A percentile compares a stretch with the other conserved stretches of the same genome.
Evolutionary conservation across 2,113 vertebrate genomes (phyloP).

Genomic region (Herpetotheres cachinnans): DNA sequence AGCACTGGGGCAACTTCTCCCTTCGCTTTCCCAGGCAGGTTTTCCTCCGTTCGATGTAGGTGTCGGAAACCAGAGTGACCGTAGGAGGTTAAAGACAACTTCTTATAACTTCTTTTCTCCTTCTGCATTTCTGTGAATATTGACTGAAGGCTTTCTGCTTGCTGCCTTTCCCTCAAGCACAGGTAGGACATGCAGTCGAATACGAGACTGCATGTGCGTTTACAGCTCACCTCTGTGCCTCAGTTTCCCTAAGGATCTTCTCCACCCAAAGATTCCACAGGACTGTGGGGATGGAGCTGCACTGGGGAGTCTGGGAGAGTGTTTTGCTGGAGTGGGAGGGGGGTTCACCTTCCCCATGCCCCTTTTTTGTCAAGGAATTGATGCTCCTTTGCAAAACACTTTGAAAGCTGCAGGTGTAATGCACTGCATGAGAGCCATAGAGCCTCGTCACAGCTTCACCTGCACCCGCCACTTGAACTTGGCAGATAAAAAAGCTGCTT

Average conservation of each 20-base stretch:
- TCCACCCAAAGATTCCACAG: neutral
- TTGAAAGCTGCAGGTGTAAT: neutral
- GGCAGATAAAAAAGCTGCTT: neutral
- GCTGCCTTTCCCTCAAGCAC: neutral
- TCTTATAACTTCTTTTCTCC: neutral
- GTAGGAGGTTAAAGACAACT: neutral
- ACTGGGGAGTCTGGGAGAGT: neutral
- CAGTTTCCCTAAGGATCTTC: neutral
- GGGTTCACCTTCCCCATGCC: neutral
- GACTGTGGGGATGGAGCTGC: rapidly evolving
- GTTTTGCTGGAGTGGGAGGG: neutral
- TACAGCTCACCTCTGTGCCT: neutral
- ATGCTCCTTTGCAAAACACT: neutral
- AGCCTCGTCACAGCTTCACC: neutral
- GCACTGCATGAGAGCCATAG: neutral
- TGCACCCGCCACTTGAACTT: neutral
- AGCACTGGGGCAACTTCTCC: neutral
- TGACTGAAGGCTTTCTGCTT: neutral
- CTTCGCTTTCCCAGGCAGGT: neutral
- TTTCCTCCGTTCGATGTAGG: neutral
- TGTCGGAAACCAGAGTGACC: neutral
- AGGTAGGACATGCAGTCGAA: neutral
- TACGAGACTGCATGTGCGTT: rapidly evolving
- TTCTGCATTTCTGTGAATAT: neutral
- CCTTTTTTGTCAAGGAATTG: neutral